These are phyloP conservation scores for Sinopyrophorus schimmeli DNA, from an alignment of 2,888 invertebrate genomes.

Conservation along the genomic window DNA sequence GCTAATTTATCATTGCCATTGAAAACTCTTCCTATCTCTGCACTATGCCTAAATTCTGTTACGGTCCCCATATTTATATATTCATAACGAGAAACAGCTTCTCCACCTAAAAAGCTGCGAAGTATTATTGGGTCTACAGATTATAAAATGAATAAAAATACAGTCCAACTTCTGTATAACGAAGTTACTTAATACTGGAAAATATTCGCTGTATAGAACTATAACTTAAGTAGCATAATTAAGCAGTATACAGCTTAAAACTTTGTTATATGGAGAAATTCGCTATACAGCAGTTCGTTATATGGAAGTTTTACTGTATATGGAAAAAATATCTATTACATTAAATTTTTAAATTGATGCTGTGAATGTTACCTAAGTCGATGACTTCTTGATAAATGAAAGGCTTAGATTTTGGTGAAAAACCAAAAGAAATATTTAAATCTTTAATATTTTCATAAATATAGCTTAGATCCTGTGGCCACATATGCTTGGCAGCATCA, in stretches of 20 bases:
- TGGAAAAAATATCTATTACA: conserved; percentile 46
- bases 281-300: no score
- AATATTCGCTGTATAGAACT: no score
- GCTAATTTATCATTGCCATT: conserved; percentile 65
- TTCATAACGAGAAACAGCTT: conserved; percentile 53
- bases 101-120: conserved; percentile 39
- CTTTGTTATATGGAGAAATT: no score
- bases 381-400: conserved; percentile 79
- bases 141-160: not conserved
- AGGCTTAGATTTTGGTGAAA: conserved; percentile 65
- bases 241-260: no score
- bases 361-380: conserved; percentile 60
- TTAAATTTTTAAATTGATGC: no score
- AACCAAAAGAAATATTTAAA: conserved; percentile 68
- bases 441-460: conserved; percentile 67
- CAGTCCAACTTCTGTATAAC: not conserved
- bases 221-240: no score
- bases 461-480: conserved; percentile 70
- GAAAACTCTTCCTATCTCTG: conserved; percentile 62
- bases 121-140: no score
- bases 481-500: conserved; percentile 81
- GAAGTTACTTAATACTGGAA: not conserved
- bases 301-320: no score
- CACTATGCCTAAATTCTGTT: conserved; percentile 72
- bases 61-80: conserved; percentile 61